phyloP scores from a whole-genome alignment of 1,140 invertebrate genomes.

The Eupristina koningsbergeri region DNA sequence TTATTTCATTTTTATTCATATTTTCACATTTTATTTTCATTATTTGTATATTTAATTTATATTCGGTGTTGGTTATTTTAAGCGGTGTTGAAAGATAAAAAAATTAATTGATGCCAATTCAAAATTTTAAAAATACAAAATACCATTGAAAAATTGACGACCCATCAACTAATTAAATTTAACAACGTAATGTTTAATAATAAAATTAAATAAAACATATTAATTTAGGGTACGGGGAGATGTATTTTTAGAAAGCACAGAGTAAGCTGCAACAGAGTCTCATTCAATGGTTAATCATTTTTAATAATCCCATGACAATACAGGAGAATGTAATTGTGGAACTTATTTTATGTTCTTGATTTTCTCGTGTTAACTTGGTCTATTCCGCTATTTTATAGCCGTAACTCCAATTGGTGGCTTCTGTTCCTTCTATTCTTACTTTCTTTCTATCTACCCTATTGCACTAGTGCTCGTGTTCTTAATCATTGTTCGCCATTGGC shows the following conservation, averaged over 20 bases:
- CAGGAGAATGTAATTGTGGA: neutral
- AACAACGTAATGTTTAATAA: too few relatives aligned
- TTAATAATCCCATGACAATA: neutral
- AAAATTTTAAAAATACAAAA: too few relatives aligned
- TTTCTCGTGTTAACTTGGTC: neutral
- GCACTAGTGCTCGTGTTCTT: neutral
- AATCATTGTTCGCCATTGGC: constrained; percentile 34
- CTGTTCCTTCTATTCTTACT: neutral
- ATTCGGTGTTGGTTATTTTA: too few relatives aligned
- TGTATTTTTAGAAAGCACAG: neutral
- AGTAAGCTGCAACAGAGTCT: neutral
- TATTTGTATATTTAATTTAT: too few relatives aligned
- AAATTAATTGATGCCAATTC: too few relatives aligned
- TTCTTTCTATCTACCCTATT: neutral
- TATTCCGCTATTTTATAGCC: neutral
- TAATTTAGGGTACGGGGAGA: too few relatives aligned
- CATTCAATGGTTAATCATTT: neutral
- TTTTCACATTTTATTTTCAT: neutral
- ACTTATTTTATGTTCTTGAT: neutral
- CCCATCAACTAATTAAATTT: too few relatives aligned
- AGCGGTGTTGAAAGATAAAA: too few relatives aligned
- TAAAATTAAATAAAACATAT: too few relatives aligned
- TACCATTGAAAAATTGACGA: too few relatives aligned
- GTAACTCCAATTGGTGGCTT: constrained; percentile 28
- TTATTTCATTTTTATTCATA: too few relatives aligned